Evolutionary conservation across 2,888 invertebrate species (phyloP), one percentile per base, ranked within the genome.

Genomic region (Ethmia dodecea): DNA sequence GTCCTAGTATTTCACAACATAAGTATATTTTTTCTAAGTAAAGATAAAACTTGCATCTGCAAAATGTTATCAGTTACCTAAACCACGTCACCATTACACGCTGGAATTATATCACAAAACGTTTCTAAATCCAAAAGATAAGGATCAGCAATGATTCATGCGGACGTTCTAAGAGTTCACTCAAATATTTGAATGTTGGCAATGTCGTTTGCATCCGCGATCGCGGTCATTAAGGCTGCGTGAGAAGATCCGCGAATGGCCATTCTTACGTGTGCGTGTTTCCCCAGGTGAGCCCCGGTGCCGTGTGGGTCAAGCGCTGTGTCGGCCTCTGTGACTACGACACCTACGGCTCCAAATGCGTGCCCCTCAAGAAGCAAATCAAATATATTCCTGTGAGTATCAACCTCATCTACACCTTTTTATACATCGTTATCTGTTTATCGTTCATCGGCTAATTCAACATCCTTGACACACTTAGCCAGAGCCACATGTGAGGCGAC

Each of bases 231-330:
- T 62, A 59, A 50, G 38, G 29, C 36, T n/a, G n/a, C 69, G 76
- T 79, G 78, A 71, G 77, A 78, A 72, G 59, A 70, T 72, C 64
- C 63, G 63, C 55, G 38, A 54, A 13, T 28, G 29, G 16, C 35
- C 28, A 25, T 29, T 14, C 40, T 48, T 38, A 48, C 39, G 38
- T 34, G 37, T 15, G 35, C 42, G 61, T 68, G 42, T 66, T 71
- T 76, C 68, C 70, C 66, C 76, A 86, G 84, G 66, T 84, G 45
- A 75, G 58, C 39, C 84, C 84, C 3, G 66, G 75, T 27, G 71
- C 77, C 3, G 77, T 81, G 40, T 86, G 84, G 84, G 77, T 84
- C 34, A 81, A 81, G 46, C 62, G 78, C 8, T 86, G 84, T 51
- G 73, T 77, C 33, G 84, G 84, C 5, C 68, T 81, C 31, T 84